Evolutionary conservation across 2,797 vertebrate species (phyloP), one percentile per base, ranked within the genome.

Genomic region (Eulemur mongoz): DNA sequence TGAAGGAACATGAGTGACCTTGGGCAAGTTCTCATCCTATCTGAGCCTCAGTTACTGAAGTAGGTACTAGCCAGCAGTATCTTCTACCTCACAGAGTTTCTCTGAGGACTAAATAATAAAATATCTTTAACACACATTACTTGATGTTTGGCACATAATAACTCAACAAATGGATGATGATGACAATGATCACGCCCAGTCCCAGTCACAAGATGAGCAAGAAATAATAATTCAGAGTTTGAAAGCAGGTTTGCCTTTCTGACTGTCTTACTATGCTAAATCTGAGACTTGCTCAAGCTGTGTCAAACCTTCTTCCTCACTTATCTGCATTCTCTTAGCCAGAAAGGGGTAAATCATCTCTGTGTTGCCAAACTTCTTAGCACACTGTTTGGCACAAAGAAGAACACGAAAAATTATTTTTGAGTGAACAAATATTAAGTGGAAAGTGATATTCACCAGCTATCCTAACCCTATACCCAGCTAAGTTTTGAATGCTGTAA

Each of bases 101-200:
- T 63, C 9, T 30, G 54, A 18, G 12, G 5, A n/a, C 38, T 45
- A 20, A 48, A 52, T 23, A 45, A 32, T 30, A 52, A 87, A 59
- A n/a, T 7, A 20, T 20, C 15, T 54, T 50, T n/a, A 54, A 57
- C 25, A 70, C 0, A 10, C 23, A 18, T 1, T 17, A 23, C 22
- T 45, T 32, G 23, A 22, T 22, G 61, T 10, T 25, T n/a, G 22
- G 50, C 18, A 72, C 83, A 65, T 3, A 22, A 7, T 1, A 63
- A 2, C 80, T 91, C 38, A 80, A 32, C 10, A 32, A 9, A 48
- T 8, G 27, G 3, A 13, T 1, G 27, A 11, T 1, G 65, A 10
- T 12, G 23, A 30, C 45, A 38, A 52, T 1, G 0, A 45, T 20
- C 10, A 2, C 1, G 15, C 65, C 45, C 1, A 12, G 5, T 22